phyloP scores from a whole-genome alignment of 2,797 vertebrate genomes.

The Ptychobarbus kaznakovi region DNA sequence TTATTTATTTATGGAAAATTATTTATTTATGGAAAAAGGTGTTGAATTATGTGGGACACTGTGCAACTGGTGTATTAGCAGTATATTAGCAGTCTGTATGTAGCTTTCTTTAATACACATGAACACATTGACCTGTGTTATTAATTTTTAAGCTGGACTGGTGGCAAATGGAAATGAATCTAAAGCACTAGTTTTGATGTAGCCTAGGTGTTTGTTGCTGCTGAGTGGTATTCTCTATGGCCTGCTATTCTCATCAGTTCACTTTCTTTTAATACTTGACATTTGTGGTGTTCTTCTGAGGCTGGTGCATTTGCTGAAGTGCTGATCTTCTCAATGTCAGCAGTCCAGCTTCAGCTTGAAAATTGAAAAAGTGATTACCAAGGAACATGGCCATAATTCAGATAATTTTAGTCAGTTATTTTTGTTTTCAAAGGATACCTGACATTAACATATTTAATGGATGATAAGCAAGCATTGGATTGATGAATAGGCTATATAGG shows the following conservation, averaged over 20 bases:
- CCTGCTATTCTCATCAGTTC: slow-evolving; percentile 13
- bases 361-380: slow-evolving; percentile 38
- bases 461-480: background rate
- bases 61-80: background rate
- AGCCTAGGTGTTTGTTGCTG: background rate
- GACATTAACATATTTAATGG: background rate
- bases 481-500: background rate
- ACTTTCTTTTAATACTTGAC: slow-evolving; percentile 18
- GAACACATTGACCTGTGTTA: background rate
- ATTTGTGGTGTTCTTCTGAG: slow-evolving; percentile 37
- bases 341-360: slow-evolving; percentile 43
- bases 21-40: background rate
- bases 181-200: background rate
- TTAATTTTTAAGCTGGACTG: background rate
- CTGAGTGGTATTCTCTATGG: background rate
- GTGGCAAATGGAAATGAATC: background rate
- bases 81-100: background rate
- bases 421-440: slow-evolving; percentile 10
- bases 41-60: background rate
- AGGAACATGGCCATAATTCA: slow-evolving; percentile 33
- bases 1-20: slow-evolving; percentile 19
- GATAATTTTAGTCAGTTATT: slow-evolving; percentile 5
- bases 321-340: slow-evolving; percentile 43
- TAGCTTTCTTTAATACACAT: background rate
- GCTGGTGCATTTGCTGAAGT: slow-evolving; percentile 26